These are phyloP conservation scores for Metaphire vulgaris DNA, from an alignment of 1,140 invertebrate genomes.

Conservation along the genomic window DNA sequence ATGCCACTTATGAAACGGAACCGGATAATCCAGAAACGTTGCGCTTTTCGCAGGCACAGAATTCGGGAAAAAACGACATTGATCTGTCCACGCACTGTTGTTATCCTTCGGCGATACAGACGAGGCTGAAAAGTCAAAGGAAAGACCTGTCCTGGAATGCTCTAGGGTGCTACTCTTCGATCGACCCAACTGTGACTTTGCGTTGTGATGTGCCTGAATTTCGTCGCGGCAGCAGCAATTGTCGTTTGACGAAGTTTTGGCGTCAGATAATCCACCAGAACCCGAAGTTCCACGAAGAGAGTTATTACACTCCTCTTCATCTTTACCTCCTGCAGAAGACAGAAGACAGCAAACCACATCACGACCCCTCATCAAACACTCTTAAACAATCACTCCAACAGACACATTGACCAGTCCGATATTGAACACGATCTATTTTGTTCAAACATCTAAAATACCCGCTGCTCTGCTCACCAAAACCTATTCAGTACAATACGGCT, in stretches of 20 bases:
- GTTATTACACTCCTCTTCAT: background rate
- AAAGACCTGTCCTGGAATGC: background rate
- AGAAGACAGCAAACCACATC: too few relatives aligned
- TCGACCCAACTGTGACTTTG: background rate
- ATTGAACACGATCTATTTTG: too few relatives aligned
- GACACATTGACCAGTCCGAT: too few relatives aligned
- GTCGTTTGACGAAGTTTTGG: background rate
- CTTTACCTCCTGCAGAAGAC: background rate
- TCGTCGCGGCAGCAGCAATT: background rate
- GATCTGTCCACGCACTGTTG: background rate
- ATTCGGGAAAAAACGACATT: background rate
- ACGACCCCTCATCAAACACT: too few relatives aligned
- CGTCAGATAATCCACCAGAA: too few relatives aligned
- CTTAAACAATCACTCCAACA: too few relatives aligned
- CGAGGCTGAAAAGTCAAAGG: background rate
- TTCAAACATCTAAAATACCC: too few relatives aligned
- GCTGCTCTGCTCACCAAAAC: too few relatives aligned
- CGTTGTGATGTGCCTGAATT: background rate
- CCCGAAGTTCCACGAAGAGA: background rate
- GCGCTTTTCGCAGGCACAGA: background rate
- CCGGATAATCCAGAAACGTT: background rate
- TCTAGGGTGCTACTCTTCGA: background rate
- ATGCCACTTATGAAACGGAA: background rate
- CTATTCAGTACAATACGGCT: too few relatives aligned
- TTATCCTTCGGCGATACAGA: too few relatives aligned